Base-by-base conservation (phyloP, 2,888 invertebrate species). In the Diaprepes abbreviatus region DNA sequence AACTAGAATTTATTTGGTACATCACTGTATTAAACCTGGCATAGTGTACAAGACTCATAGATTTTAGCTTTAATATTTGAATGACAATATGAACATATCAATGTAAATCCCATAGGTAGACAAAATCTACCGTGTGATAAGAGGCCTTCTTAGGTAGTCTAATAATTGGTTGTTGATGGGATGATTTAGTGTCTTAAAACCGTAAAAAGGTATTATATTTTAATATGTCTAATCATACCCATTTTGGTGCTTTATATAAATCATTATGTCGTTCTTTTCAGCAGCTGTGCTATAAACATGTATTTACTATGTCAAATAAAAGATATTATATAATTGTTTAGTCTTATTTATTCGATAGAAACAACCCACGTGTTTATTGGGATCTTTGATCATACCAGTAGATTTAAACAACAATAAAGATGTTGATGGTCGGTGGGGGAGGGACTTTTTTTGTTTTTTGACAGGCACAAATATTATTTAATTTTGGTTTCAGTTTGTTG, bases 81-180 rank as follows among this genome's bases (percentile, higher is more conserved):
- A 80, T 82, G 83, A 83, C 83, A 83, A 82, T 83, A 83, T 83
- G 77, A 77, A 83, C 83, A 83, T 83, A 83, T 83, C 83, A 77
- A 67, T 75, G 66, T 71, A 43, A 74, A 70, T 74, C 76, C 76
- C 78, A 74, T 76, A 65, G 75, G 78, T 79, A 79, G 79, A 77
- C 68, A 63, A 74, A 74, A 79, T 81, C 81, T 82, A 79, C 80
- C 78, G 78, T 79, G 81, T 82, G 81, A 82, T 83, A 83, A 78
- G 81, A 79, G 82, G 83, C 82, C 83, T 83, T 83, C 79, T 74
- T 74, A 73, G 73, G 75, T 80, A 79, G 79, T 77, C 78, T 77
- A 78, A 79, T 78, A 78, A 78, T 79, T 77, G 77, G 76, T 73
- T 73, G 73, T 74, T 75, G 74, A 74, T 77, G 78, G 77, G 76